Evolutionary conservation across 2,797 vertebrate species (phyloP), one percentile per base, ranked within the genome.

Genomic region (Pogoniulus pusillus): DNA sequence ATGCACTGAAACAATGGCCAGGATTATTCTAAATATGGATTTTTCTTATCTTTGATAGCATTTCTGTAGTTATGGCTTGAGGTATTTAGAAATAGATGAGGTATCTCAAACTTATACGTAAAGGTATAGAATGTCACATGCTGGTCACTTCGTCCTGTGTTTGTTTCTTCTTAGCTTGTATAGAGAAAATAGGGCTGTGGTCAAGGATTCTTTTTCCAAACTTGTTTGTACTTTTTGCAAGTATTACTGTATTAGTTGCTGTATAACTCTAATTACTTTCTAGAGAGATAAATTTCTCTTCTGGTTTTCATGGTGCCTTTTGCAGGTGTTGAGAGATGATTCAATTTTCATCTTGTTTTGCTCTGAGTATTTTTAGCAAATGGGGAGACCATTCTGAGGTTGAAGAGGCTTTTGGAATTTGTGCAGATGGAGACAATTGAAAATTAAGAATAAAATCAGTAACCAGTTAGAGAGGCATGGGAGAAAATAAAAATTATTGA

Each of bases 321-420:
- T 74, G 54, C 18, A 32, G 71, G 41, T 74, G 11, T 41, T 77
- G 78, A 27, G 6, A 51, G 63, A 57, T 59, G 16, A 54, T 90
- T 66, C 10, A 34, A 18, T 74, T 90, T 88, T 77, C 3, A 8
- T 58, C 37, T 69, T 91, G 22, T 41, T 92, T 86, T 76, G 5
- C 26, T 74, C 20, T 76, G 27, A 84, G 45, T 95, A 9, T 74
- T 90, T 86, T 90, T 77, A 84, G 73, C 83, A 79, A 73, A 43
- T 27, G 11, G 10, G 26, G 45, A 79, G 29, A 39, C 26, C 73
- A 10, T 84, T 86, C 57, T 4, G 12, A 68, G 32, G 26, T 30
- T 64, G 63, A 71, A 45, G n/a, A 55, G 73, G 32, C 43, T 6
- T 85, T 58, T 75, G 63, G 39, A 75, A 58, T 26, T 20, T 58